Conservation (phyloP, 1,140 invertebrate genomes). For the Mercenaria mercenaria region DNA sequence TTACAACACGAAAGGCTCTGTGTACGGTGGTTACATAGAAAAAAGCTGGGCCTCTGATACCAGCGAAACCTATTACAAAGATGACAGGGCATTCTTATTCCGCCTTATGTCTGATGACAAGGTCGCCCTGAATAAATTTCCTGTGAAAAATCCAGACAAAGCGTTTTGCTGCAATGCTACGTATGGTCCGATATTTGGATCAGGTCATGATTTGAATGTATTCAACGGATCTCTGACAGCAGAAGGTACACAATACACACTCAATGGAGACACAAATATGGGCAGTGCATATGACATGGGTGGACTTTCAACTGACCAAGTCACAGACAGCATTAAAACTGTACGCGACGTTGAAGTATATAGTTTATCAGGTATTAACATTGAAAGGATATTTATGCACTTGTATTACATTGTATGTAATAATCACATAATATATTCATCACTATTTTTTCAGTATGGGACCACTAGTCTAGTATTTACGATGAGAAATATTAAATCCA, state of each 20-base stretch:
- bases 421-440: too few species aligned
- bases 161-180: constrained; percentile 16
- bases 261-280: constrained; percentile 8
- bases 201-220: constrained; percentile 35
- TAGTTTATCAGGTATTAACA: constrained; percentile 4
- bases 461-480: too few species aligned
- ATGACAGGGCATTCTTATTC: constrained; percentile 69
- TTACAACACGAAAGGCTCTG: constrained; percentile 66
- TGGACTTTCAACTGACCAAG: background rate
- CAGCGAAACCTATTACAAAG: background rate
- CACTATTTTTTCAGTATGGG: too few species aligned
- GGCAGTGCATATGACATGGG: constrained; percentile 8
- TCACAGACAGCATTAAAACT: constrained; percentile 22
- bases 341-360: constrained; percentile 61
- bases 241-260: background rate
- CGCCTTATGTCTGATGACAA: constrained; percentile 28
- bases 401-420: too few species aligned
- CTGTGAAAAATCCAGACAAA: constrained; percentile 3
- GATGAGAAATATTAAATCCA: too few species aligned
- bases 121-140: constrained; percentile 28
- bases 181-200: constrained; percentile 61
- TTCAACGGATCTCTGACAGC: constrained; percentile 20
- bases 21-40: constrained; percentile 69
- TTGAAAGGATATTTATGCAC: too few species aligned
- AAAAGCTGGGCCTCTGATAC: constrained; percentile 38